Percentiles rank a stretch among this genome's conserved stretches.
These are phyloP conservation scores for Ifrita kowaldi DNA, from an alignment of 2,113 vertebrate genomes.

Conservation along the genomic window DNA sequence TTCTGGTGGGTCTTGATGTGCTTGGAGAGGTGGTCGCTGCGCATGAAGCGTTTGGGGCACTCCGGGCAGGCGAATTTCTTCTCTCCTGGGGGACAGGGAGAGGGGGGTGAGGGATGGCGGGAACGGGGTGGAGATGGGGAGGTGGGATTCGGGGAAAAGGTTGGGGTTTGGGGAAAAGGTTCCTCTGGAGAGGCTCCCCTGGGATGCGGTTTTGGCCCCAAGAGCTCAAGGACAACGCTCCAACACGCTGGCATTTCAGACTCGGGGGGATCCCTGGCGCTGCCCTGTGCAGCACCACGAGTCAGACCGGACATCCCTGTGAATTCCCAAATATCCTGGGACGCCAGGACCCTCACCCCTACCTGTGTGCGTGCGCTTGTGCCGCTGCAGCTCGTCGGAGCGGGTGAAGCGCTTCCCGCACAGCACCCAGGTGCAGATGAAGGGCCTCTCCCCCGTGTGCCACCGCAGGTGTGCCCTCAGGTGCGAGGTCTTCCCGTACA, in stretches of 20 bases:
- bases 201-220: too few relatives aligned
- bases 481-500: conserved; percentile 95
- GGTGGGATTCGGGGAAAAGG: background rate
- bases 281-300: background rate
- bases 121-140: background rate
- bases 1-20: conserved; percentile 95
- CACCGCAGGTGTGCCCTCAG: conserved; percentile 91
- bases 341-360: background rate
- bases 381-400: conserved; percentile 92
- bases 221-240: background rate
- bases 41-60: conserved; percentile 97
- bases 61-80: conserved; percentile 90
- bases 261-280: too few relatives aligned
- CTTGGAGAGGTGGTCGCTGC: conserved; percentile 96
- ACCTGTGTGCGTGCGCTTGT: conserved; percentile 97
- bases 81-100: conserved; percentile 74
- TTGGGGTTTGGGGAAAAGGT: too few relatives aligned
- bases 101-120: rapidly evolving
- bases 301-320: rapidly evolving
- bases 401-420: conserved; percentile 97
- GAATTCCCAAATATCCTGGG: rapidly evolving
- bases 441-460: conserved; percentile 95
- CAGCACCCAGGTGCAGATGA: conserved; percentile 89
- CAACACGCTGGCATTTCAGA: rapidly evolving
- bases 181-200: background rate